phyloP scores from a whole-genome alignment of 92 coral and sea anemone species.

The Hydrozoanthus gracilis region DNA sequence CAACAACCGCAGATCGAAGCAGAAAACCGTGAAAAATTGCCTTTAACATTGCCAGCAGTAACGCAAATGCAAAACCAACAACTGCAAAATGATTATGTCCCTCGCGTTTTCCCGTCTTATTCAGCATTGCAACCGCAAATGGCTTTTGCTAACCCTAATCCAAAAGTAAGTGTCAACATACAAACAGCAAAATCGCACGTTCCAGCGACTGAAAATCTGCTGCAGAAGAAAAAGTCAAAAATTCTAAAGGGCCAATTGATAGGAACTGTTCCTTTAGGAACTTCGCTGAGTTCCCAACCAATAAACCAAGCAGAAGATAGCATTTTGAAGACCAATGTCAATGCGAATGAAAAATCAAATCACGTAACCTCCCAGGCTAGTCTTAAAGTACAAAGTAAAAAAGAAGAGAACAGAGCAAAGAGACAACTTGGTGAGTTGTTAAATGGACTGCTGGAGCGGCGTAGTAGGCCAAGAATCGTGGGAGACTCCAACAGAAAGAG shows the following conservation, averaged over 20 bases:
- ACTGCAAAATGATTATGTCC: conserved; percentile 11
- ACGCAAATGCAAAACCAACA: conserved; percentile 35
- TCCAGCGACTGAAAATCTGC: conserved; percentile 20
- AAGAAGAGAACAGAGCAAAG: conserved; percentile 45
- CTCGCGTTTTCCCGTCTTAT: conserved; percentile 11
- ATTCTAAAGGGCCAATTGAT: conserved; percentile 52
- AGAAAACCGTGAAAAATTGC: conserved; percentile 26
- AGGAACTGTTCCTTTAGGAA: conserved; percentile 6
- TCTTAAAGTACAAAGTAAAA: not conserved
- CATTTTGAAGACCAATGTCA: not conserved
- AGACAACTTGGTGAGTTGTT: conserved; percentile 74
- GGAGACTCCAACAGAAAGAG: conserved; percentile 61
- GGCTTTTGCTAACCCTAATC: conserved; percentile 24
- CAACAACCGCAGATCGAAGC: conserved; percentile 29
- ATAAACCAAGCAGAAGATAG: conserved; percentile 25
- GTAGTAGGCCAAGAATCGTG: conserved; percentile 75
- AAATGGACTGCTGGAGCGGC: conserved; percentile 64
- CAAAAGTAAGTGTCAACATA: conserved; percentile 71
- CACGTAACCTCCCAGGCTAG: not conserved
- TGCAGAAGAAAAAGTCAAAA: conserved; percentile 3
- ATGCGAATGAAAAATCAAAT: not conserved
- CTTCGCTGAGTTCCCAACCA: conserved; percentile 13
- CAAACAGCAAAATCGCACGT: conserved; percentile 70
- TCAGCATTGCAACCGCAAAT: conserved; percentile 32
- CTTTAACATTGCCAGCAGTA: not conserved